phyloP scores from a whole-genome alignment of 2,888 invertebrate species.

The Patella depressa region DNA sequence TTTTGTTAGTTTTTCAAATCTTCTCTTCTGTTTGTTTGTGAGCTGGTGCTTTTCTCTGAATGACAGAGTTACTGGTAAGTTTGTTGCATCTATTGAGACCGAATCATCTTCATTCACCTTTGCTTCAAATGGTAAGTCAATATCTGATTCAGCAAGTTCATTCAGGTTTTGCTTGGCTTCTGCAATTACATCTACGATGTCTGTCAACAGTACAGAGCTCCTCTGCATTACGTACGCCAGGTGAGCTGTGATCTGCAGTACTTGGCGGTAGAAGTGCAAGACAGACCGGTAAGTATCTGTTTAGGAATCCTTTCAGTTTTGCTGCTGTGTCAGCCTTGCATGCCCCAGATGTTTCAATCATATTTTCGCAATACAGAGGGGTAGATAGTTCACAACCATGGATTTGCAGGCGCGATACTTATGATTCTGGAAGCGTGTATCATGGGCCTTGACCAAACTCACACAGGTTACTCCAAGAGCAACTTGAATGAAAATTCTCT shows the following conservation, averaged over 20 bases:
- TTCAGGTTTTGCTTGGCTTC: background rate
- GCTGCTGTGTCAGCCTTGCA: background rate
- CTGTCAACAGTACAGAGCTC: background rate
- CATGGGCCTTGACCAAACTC: conserved; percentile 17
- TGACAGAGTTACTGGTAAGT: background rate
- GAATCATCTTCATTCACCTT: background rate
- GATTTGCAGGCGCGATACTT: conserved; percentile 15
- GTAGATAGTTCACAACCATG: conserved; percentile 17
- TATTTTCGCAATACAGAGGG: conserved; percentile 11
- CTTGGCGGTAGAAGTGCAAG: background rate
- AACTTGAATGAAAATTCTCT: background rate
- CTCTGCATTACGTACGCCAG: background rate
- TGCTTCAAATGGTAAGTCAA: background rate
- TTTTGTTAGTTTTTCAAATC: background rate
- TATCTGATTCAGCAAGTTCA: background rate
- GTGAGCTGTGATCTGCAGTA: no score
- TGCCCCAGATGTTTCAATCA: background rate
- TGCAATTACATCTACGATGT: background rate
- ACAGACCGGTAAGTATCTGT: background rate
- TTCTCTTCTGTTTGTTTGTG: background rate
- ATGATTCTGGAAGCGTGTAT: conserved; percentile 17
- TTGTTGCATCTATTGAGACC: background rate
- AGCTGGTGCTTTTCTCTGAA: background rate
- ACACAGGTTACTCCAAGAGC: conserved; percentile 19
- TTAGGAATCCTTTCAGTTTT: background rate